Conservation (phyloP, 1,140 invertebrate genomes). For the Drosophila trapezifrons region DNA sequence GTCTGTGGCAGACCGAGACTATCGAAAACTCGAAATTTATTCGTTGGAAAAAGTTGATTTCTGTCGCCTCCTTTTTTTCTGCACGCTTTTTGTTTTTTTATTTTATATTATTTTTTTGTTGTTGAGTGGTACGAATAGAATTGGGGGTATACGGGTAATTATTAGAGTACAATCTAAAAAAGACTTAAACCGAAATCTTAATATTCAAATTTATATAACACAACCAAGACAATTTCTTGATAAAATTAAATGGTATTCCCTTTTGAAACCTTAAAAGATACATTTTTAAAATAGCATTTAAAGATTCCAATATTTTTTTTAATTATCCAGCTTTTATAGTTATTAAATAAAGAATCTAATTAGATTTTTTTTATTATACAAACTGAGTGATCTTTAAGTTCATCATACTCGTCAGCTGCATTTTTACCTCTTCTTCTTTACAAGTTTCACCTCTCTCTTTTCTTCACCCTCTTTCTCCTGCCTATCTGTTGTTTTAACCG, state of each 20-base stretch:
- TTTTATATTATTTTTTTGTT: slow-evolving; percentile 6
- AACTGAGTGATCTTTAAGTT: background rate
- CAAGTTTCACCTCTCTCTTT: background rate
- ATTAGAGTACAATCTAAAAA: background rate
- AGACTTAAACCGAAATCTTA: too few relatives aligned
- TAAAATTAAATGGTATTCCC: too few relatives aligned
- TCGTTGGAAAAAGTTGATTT: slow-evolving; percentile 82
- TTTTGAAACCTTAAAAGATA: background rate
- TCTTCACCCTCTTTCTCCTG: slow-evolving; percentile 12
- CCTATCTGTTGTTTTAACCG: slow-evolving; percentile 52
- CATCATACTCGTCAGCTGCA: background rate
- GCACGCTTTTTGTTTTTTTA: slow-evolving; percentile 29
- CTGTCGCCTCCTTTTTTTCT: slow-evolving; percentile 39
- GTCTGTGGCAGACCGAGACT: slow-evolving; percentile 80
- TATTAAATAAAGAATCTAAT: too few relatives aligned
- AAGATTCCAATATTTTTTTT: background rate
- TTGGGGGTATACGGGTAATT: slow-evolving; percentile 20
- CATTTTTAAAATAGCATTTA: too few relatives aligned
- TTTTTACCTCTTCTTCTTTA: slow-evolving; percentile 7
- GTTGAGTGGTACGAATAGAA: slow-evolving; percentile 9
- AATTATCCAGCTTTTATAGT: too few relatives aligned
- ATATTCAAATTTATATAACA: too few relatives aligned
- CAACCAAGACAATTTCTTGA: too few relatives aligned
- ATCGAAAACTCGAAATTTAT: slow-evolving; percentile 83
- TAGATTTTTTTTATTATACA: background rate